Evolutionary conservation across 2,797 vertebrate species (phyloP).

Genomic region (Rousettus madagascariensis): DNA sequence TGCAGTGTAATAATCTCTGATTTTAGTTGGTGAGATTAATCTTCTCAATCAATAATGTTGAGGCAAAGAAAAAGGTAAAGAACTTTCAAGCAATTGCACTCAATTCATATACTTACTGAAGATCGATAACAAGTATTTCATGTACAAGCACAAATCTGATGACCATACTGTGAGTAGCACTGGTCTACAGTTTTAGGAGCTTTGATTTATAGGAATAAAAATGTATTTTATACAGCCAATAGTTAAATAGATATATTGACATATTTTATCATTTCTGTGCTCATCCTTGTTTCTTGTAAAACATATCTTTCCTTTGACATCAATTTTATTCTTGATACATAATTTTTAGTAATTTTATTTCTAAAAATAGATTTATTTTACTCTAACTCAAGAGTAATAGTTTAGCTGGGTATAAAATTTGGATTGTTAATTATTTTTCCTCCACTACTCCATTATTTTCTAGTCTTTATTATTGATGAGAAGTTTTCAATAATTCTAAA

Average conservation of each 20-base stretch:
- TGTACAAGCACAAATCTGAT: neutral
- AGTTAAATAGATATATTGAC: neutral
- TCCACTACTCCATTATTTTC: neutral
- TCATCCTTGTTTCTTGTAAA: neutral
- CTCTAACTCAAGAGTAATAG: neutral
- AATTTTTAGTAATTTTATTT: neutral
- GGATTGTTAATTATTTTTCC: neutral
- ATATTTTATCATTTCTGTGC: neutral
- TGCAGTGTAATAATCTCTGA: neutral
- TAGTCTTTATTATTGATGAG: neutral
- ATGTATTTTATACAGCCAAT: neutral
- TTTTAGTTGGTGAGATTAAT: neutral
- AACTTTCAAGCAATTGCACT: neutral
- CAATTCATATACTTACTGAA: neutral
- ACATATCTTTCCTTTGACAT: neutral
- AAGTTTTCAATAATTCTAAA: neutral
- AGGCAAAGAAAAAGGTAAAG: neutral
- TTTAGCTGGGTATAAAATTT: constrained; percentile 45
- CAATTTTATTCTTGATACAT: neutral
- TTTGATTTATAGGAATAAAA: constrained; percentile 16
- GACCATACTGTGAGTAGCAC: neutral
- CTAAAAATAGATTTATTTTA: neutral
- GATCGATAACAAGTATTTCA: neutral
- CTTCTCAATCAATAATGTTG: neutral
- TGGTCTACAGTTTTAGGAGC: neutral